These are phyloP conservation scores for Ovis aries DNA, from an alignment of 2,113 vertebrate species.

Conservation along the genomic window ARS-UI_Ramb_v3.0 NC_056055.1:131959501-131960000, in stretches of 20 bases:
- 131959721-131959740: background rate
- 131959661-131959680: background rate
- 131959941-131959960: background rate
- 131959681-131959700: background rate
- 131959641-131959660: background rate
- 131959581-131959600: slow-evolving; percentile 3
- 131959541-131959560: background rate
- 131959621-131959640: background rate
- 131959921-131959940: background rate
- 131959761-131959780: background rate
- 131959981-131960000: background rate
- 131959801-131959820: background rate
- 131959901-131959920: background rate
- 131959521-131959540: background rate
- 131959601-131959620: background rate
- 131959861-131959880: background rate
- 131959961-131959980: background rate
- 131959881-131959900: background rate
- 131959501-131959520: background rate
- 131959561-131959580: background rate
- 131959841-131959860: background rate
- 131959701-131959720: background rate
- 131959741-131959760: background rate
- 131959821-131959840: background rate
- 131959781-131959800: background rate